Base-by-base conservation (phyloP, 2,113 vertebrate genomes). In the Pelodiscus sinensis region DNA sequence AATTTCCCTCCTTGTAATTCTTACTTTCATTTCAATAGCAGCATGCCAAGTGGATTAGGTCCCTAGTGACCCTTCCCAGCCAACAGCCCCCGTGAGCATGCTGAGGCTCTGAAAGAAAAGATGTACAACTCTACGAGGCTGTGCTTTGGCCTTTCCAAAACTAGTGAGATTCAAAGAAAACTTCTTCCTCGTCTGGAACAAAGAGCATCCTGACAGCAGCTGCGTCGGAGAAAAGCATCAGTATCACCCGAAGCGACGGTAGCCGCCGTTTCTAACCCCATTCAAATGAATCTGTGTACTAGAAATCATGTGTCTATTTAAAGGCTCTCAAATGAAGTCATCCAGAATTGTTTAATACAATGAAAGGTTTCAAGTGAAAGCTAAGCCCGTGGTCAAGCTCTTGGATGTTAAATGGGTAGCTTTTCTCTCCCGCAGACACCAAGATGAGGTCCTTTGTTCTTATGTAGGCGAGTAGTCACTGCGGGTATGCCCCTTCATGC, bases 81-180 rank as follows among this genome's bases (percentile, higher is more conserved):
- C 55, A 90, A 65, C 38, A 11, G 3, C 24, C 11, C 44, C 9
- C 24, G 56, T 55, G 84, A 85, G 54, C 13, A 60, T 75, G 35
- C 19, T 29, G 62, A 44, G 57, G 50, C 60, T 54, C 2, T 1
- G 27, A 80, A 51, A 16, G 75, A 35, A 80, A 51, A 85, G 38
- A 19, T 50, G 55, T 38, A 90, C 29, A 79, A 57, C 9, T 65
- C 31, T 31, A 68, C 31, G 31, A 9, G 56, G 51, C 6, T 84
- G 78, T 81, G 44, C 85, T 79, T 58, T 88, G 81, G 77, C 88
- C 89, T 94, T 93, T 68, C 93, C 77, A 95, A 44, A 94, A 83
- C 88, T 82, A 94, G 58, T 16, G 35, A 35, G 31, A 31, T 35
- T 68, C 15, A 68, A 68, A 68, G 16, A 6, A 68, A 68, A 65